Conservation (phyloP, 1,140 invertebrate genomes). For the Steinernema feltiae region DNA sequence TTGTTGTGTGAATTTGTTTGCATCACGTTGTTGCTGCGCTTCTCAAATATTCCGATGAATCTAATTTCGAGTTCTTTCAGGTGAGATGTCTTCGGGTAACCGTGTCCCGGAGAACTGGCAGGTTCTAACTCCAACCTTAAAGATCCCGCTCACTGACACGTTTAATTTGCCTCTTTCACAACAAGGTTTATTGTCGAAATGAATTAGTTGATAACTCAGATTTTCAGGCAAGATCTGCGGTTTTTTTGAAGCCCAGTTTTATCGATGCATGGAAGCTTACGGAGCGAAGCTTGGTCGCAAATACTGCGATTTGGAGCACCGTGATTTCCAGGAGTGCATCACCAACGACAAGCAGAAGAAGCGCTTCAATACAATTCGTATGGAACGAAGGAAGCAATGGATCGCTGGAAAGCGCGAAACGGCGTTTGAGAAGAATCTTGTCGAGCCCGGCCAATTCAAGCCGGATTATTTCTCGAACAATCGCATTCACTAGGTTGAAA, state of each 20-base stretch:
- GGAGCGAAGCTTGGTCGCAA: constrained; percentile 46
- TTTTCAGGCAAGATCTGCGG: constrained; percentile 45
- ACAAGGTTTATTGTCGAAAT: constrained; percentile 12
- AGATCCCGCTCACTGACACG: constrained; percentile 29
- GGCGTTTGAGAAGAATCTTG: constrained; percentile 41
- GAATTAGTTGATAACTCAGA: background rate
- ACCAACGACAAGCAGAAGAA: constrained; percentile 50
- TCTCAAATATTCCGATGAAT: background rate
- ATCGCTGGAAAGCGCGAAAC: constrained; percentile 37
- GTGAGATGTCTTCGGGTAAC: constrained; percentile 33
- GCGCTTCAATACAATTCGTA: constrained; percentile 35
- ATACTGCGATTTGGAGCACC: constrained; percentile 53
- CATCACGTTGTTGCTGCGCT: background rate
- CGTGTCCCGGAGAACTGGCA: constrained; percentile 25
- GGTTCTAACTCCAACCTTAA: constrained; percentile 26
- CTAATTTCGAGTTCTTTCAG: background rate
- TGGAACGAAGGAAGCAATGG: constrained; percentile 47
- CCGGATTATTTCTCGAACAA: constrained; percentile 49
- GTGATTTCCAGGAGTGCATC: constrained; percentile 49
- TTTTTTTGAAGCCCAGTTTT: constrained; percentile 52
- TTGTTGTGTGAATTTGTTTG: background rate
- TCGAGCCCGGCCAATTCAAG: constrained; percentile 35
- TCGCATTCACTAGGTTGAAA: constrained; percentile 30
- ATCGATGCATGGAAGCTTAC: constrained; percentile 51
- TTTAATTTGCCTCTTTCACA: constrained; percentile 28